These are phyloP conservation scores for Enhydra lutris DNA, from an alignment of 2,113 vertebrate species.

Conservation along the genomic window DNA sequence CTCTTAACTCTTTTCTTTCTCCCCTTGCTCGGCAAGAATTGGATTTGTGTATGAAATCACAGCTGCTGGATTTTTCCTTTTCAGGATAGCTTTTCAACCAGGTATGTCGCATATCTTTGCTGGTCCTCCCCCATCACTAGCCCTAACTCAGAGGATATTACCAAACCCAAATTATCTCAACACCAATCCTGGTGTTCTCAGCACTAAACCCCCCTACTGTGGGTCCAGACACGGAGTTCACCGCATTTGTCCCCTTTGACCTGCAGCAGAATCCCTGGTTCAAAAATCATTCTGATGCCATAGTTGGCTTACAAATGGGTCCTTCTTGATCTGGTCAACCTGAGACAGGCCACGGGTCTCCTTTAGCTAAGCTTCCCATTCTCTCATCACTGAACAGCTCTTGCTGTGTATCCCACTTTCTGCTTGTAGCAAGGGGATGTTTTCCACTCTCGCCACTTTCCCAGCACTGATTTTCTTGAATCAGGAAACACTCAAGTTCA, in stretches of 20 bases:
- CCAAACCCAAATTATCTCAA: not conserved
- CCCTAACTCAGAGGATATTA: not conserved
- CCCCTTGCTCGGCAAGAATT: not conserved
- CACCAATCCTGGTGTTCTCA: not conserved
- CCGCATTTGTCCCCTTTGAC: not conserved
- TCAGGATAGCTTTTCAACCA: not conserved
- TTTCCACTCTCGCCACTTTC: not conserved
- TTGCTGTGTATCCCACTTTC: not conserved
- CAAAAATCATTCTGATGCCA: not conserved
- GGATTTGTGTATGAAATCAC: not conserved
- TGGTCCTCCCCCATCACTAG: not conserved
- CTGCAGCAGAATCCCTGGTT: not conserved
- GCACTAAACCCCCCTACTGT: too few species aligned
- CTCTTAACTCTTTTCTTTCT: not conserved
- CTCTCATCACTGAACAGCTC: not conserved
- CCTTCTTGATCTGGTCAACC: not conserved
- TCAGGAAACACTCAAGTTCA: not conserved
- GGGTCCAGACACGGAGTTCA: not conserved
- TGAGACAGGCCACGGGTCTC: not conserved
- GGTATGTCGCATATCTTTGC: not conserved
- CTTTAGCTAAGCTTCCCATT: not conserved
- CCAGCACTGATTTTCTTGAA: not conserved
- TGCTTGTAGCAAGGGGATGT: not conserved
- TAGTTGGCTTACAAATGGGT: not conserved
- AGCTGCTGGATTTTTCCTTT: not conserved